These are phyloP conservation scores for Ptycholaimellus sp. DNA, from an alignment of 2,888 invertebrate species.

Conservation along the genomic window DNA sequence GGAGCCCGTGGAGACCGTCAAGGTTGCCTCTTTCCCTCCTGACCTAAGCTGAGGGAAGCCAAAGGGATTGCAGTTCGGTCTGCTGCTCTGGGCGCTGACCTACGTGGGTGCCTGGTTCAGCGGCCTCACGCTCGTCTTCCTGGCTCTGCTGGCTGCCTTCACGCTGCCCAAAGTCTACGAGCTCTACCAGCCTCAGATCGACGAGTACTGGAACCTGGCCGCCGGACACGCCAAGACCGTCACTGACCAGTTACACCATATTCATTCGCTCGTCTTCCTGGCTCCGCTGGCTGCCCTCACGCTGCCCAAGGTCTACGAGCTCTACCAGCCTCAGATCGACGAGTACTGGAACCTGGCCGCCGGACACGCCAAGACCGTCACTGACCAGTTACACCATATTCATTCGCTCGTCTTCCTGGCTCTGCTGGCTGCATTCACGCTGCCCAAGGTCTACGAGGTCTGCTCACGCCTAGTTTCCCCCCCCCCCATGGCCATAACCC, in stretches of 20 bases:
- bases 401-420: too few species aligned
- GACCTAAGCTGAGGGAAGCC: not conserved
- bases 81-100: constrained; percentile 80
- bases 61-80: constrained; percentile 52
- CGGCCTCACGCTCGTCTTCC: constrained; percentile 86
- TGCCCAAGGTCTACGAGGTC: constrained; percentile 22
- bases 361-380: too few species aligned
- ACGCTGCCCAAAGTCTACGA: constrained; percentile 63
- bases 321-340: constrained; percentile 22
- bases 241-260: not conserved
- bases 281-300: constrained; percentile 44
- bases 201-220: constrained; percentile 2
- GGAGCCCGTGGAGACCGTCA: constrained; percentile 58
- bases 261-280: not conserved
- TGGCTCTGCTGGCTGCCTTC: constrained; percentile 50
- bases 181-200: constrained; percentile 23
- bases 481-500: too few species aligned
- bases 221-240: not conserved
- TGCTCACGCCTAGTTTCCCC: too few species aligned
- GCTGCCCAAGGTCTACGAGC: constrained; percentile 55
- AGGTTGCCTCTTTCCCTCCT: constrained; percentile 23
- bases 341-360: constrained; percentile 3
- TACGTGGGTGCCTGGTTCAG: constrained; percentile 97
- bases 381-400: too few species aligned
- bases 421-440: constrained; percentile 17